Evolutionary conservation across 2,797 vertebrate genomes (phyloP), one percentile per base, ranked within the genome.

Genomic region (Pampus argenteus): DNA sequence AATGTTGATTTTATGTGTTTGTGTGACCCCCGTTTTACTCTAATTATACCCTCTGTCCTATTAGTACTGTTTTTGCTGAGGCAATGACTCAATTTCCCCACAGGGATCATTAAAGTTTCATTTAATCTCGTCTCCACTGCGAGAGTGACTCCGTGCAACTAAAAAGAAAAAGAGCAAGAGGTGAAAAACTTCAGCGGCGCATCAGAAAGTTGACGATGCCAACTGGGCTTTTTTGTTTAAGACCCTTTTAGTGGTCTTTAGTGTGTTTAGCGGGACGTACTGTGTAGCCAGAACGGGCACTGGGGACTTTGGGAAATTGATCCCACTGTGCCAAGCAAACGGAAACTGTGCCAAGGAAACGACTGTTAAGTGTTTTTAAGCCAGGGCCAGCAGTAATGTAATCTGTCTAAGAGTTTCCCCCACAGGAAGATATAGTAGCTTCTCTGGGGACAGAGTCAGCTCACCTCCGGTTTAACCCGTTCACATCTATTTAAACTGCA

Each of bases 271-370:
- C 70, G 63, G 61, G 60, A 63, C 74, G 75, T 65, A 59, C 36
- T 74, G 63, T 61, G 64, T n/a, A 45, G 75, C 65, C 44, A 61
- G 67, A 85, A 52, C 31, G 36, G 74, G 3, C 79, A 51, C 71
- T 58, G 58, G 85, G 82, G 74, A 86, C 34, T 62, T 62, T 61
- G 72, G n/a, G n/a, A 86, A 78, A 79, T 76, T 29, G 54, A 84
- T 86, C 76, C 77, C 45, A 47, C 23, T 64, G 74, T 81, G 76
- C 69, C 67, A 79, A 65, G 72, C 49, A 79, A 75, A 67, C 4
- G 4, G 44, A 73, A 38, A 52, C 62, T 25, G 69, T 36, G 82
- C 83, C 83, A 82, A 54, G 66, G 34, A 62, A 80, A 66, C 84
- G 44, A 77, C 23, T 34, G 52, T 69, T 34, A 29, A 78, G 71